Evolutionary conservation across 2,113 vertebrate genomes (phyloP).

Genomic region (Micromys minutus): DNA sequence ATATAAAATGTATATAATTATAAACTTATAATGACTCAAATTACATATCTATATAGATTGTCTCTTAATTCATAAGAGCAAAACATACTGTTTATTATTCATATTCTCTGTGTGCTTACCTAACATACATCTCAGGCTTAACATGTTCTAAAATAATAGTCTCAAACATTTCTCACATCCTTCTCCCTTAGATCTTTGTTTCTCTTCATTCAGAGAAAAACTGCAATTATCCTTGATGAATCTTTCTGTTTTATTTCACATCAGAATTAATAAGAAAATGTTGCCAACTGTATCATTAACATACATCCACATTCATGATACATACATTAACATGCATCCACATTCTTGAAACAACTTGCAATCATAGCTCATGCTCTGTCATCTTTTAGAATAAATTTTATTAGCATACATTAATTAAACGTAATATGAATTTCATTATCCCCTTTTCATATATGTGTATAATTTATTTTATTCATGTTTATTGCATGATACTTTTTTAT

Average conservation of each 20-base stretch:
- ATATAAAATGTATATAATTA: too few species aligned
- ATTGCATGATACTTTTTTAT: neutral
- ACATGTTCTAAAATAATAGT: neutral
- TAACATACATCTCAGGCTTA: neutral
- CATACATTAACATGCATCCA: too few species aligned
- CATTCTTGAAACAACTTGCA: too few species aligned
- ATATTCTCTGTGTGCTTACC: neutral
- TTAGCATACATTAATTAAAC: neutral
- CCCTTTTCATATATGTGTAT: neutral
- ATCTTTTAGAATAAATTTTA: neutral
- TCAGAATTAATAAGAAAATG: neutral
- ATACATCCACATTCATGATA: neutral
- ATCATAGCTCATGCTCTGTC: neutral
- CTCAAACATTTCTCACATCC: neutral
- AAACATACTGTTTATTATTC: neutral
- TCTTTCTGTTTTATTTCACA: neutral
- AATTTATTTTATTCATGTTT: neutral
- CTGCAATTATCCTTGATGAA: neutral
- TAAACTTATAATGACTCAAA: neutral
- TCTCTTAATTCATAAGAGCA: neutral
- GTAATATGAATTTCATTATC: neutral
- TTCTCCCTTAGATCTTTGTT: neutral
- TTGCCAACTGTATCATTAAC: neutral
- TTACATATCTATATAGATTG: neutral
- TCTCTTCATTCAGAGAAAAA: neutral